Evolutionary conservation across 2,113 vertebrate genomes (phyloP).

Genomic region (Piaya cayana): DNA sequence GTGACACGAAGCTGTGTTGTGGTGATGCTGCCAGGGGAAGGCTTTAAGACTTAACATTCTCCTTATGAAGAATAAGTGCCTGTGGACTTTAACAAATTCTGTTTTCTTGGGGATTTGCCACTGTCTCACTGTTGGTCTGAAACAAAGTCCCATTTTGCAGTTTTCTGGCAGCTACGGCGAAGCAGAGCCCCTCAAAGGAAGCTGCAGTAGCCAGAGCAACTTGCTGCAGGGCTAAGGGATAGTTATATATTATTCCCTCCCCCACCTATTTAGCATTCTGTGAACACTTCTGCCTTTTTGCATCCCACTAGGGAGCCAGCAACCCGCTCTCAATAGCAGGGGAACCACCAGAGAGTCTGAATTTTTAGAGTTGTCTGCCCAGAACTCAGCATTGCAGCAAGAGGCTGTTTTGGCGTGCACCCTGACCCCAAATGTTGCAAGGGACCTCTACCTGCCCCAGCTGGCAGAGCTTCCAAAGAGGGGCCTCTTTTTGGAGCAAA

Average conservation of each 20-base stretch:
- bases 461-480: not conserved
- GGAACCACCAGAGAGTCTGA: not conserved
- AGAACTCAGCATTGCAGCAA: not conserved
- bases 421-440: not conserved
- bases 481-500: not conserved
- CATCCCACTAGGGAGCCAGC: not conserved
- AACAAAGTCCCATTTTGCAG: constrained; percentile 10
- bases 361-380: not conserved
- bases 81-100: not conserved
- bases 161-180: not conserved
- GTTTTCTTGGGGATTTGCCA: not conserved
- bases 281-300: not conserved
- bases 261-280: not conserved
- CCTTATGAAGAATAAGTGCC: constrained; percentile 1
- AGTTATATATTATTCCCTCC: not conserved
- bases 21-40: not conserved
- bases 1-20: not conserved
- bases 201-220: constrained; percentile 55
- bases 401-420: not conserved
- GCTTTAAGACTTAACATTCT: not conserved
- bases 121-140: not conserved
- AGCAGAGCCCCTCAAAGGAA: not conserved
- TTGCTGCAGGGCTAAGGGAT: not conserved
- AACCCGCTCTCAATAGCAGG: not conserved
- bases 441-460: not conserved